Conservation (phyloP, 2,888 invertebrate species). For the Holacanthella duospinosa region DNA sequence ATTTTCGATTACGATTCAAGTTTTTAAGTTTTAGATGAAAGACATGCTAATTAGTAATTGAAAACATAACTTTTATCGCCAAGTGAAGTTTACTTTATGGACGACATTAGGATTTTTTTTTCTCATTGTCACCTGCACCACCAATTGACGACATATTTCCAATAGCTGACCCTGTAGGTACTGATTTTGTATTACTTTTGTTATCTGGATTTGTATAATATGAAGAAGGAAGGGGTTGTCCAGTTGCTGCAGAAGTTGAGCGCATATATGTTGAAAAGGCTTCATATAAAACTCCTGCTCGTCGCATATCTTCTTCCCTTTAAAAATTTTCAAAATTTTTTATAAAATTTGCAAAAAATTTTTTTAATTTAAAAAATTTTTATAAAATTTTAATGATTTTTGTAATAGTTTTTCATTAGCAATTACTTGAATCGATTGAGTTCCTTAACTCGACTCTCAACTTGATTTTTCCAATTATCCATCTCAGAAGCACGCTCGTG, state of each 20-base stretch:
- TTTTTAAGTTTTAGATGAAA: no score
- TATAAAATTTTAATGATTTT: neutral
- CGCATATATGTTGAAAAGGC: constrained; percentile 30
- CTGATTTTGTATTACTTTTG: neutral
- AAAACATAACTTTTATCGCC: no score
- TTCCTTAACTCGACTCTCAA: constrained; percentile 27
- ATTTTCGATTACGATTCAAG: no score
- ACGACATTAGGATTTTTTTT: no score
- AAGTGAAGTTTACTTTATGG: no score
- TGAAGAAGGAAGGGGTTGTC: constrained; percentile 24
- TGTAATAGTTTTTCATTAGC: neutral
- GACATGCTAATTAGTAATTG: no score
- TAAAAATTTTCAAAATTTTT: neutral
- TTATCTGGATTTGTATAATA: neutral
- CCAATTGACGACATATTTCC: no score
- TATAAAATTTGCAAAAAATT: neutral
- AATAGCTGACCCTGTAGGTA: no score
- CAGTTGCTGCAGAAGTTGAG: constrained; percentile 28
- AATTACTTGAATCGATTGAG: constrained; percentile 23
- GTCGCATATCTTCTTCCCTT: constrained; percentile 28
- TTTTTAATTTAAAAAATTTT: no score
- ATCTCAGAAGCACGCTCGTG: constrained; percentile 25
- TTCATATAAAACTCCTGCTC: constrained; percentile 28
- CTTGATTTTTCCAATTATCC: constrained; percentile 26
- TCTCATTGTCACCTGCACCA: no score